phyloP scores from a whole-genome alignment of 1,140 invertebrate species.

The Aphis craccivora region DNA sequence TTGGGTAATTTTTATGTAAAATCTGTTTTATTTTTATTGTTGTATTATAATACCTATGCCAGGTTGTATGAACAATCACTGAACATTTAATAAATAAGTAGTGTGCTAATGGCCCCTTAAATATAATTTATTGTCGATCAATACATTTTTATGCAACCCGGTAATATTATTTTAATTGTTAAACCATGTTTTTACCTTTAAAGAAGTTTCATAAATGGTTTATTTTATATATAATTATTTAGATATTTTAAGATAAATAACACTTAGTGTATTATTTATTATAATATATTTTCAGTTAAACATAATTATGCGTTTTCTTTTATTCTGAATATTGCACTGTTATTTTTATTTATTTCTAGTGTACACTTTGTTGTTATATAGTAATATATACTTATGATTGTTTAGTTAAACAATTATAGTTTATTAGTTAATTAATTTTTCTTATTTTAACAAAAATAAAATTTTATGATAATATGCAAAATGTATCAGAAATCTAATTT shows the following conservation, averaged over 20 bases:
- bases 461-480: too few species aligned
- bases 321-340: not conserved
- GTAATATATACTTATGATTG: not conserved
- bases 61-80: too few species aligned
- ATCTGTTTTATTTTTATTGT: not conserved
- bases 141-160: too few species aligned
- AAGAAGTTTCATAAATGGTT: not conserved
- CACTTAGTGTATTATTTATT: not conserved
- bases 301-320: not conserved
- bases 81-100: too few species aligned
- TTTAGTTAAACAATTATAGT: not conserved
- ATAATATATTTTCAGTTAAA: not conserved
- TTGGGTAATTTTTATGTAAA: constrained; percentile 10
- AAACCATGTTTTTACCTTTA: not conserved
- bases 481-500: too few species aligned
- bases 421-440: too few species aligned
- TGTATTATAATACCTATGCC: not conserved
- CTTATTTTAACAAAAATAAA: too few species aligned
- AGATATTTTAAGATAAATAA: not conserved
- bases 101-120: too few species aligned
- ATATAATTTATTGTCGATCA: too few species aligned
- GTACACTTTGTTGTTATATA: not conserved
- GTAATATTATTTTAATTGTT: constrained; percentile 8
- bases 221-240: not conserved
- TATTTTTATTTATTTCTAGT: not conserved